Base-by-base conservation (phyloP, 2,113 vertebrate species). In the Platichthys flesus region DNA sequence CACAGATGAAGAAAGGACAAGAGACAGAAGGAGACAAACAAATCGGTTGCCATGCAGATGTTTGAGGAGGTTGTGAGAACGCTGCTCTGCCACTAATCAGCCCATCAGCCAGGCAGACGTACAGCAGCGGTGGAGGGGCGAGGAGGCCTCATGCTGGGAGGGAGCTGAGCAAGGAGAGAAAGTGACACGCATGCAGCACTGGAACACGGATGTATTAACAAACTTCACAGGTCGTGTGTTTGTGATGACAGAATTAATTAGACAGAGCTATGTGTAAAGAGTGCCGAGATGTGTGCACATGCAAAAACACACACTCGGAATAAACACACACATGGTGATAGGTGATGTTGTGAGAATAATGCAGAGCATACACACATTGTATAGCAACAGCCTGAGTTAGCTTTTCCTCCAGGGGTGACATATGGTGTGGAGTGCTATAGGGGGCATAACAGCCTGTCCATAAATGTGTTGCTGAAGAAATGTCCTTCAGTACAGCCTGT, bases 31-130 rank as follows among this genome's bases (percentile, higher is more conserved):
- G 67, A 89, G 76, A 84, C 62, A 88, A 78, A 90, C 85, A 84
- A 74, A 68, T 65, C 65, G 81, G 86, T 91, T 88, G 78, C 87
- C 87, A 84, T 89, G 89, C 89, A 89, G 86, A 90, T 81, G 73
- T 84, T 71, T 71, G 75, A 79, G 72, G 75, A 87, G 79, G 76
- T 65, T 78, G 83, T 84, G 82, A 89, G 81, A 90, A 88, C 14
- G 64, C 65, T 2, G 78, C 62, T 63, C 58, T 70, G 59, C 73
- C 61, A 71, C 71, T 79, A 86, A 90, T 89, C 87, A 91, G 61
- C 67, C 51, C 69, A 82, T 91, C 68, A 64, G 84, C 81, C 64
- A 49, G 88, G 79, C 79, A 88, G 86, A 68, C 31, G 40, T 57
- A 59, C 74, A 76, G 31, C 3, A 2, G 1, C 21, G 4, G 59